Evolutionary conservation across 2,113 vertebrate species (phyloP).

Genomic region (Onychostruthus taczanowskii): DNA sequence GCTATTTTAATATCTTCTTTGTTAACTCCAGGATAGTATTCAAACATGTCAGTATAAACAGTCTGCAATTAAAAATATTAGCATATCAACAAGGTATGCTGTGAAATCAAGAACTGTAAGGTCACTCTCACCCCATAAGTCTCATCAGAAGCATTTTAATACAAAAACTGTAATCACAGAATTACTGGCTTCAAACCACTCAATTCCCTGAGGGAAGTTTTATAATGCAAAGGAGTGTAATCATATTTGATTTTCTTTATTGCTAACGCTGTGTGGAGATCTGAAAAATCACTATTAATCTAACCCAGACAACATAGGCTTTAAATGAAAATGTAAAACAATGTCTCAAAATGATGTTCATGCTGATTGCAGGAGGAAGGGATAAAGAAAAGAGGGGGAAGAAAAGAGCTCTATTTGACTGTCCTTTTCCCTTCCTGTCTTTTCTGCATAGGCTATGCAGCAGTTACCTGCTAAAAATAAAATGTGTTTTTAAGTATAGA

Average conservation of each 20-base stretch:
- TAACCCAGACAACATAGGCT: background rate
- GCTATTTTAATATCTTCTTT: background rate
- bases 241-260: constrained; percentile 13
- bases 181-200: constrained; percentile 39
- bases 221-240: constrained; percentile 15
- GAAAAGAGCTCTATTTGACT: background rate
- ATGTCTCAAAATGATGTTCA: background rate
- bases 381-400: background rate
- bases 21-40: background rate
- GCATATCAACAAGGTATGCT: background rate
- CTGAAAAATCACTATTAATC: background rate
- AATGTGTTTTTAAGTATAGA: background rate
- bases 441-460: background rate
- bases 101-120: constrained; percentile 24
- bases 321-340: constrained; percentile 34
- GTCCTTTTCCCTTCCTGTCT: background rate
- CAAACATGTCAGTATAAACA: background rate
- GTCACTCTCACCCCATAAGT: constrained; percentile 37
- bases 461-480: background rate
- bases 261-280: background rate
- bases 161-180: constrained; percentile 46
- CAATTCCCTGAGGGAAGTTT: constrained; percentile 24
- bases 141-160: constrained; percentile 37
- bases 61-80: constrained; percentile 37
- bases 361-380: background rate